phyloP scores from a whole-genome alignment of 2,888 invertebrate genomes.

The Drosophila prolongata region DNA sequence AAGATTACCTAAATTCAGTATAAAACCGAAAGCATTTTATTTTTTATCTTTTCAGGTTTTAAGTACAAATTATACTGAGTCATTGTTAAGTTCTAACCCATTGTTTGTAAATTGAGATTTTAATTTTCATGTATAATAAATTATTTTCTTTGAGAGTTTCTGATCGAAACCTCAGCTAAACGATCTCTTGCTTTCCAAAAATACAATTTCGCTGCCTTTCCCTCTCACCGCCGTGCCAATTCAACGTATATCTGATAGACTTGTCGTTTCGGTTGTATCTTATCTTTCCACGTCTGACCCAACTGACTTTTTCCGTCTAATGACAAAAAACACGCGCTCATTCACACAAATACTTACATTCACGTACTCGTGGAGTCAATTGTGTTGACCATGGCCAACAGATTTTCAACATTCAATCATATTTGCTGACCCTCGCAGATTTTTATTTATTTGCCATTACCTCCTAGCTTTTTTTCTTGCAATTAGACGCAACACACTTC shows the following conservation, averaged over 20 bases:
- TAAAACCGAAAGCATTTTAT: no score
- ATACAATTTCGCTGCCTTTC: conserved; percentile 16
- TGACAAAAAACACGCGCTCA: conserved; percentile 35
- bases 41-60: no score
- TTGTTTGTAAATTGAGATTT: no score
- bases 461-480: conserved; percentile 10
- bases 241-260: conserved; percentile 12
- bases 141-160: not conserved
- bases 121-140: no score
- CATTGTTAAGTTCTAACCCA: no score
- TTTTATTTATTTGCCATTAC: conserved; percentile 33
- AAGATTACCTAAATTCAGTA: no score
- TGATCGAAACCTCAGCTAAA: not conserved
- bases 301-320: conserved; percentile 14
- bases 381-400: conserved; percentile 50
- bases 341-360: conserved; percentile 2
- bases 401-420: conserved; percentile 39
- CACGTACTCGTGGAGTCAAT: conserved; percentile 39
- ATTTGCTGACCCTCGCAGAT: conserved; percentile 55
- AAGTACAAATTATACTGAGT: no score
- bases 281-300: conserved; percentile 29
- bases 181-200: not conserved
- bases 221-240: conserved; percentile 10
- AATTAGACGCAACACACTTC: conserved; percentile 25
- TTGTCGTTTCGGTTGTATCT: conserved; percentile 24